phyloP scores from a whole-genome alignment of 1,140 invertebrate genomes.

The Cyrtorhinus lividipennis region DNA sequence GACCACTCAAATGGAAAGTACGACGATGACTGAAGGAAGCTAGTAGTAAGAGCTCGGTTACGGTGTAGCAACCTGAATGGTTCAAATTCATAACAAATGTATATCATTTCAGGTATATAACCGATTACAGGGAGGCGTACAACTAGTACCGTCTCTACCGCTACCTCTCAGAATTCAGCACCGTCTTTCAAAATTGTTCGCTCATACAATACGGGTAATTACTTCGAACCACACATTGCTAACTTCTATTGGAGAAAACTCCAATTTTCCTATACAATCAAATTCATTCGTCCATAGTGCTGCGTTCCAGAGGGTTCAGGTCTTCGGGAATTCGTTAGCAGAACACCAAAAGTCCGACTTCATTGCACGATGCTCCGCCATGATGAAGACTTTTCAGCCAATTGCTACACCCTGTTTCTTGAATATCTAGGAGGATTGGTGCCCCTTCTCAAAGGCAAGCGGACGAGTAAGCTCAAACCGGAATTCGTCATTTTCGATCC shows the following conservation, averaged over 20 bases:
- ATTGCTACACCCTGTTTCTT: slow-evolving; percentile 85
- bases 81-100: too few species aligned
- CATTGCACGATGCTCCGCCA: slow-evolving; percentile 95
- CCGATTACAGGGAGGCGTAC: slow-evolving; percentile 40
- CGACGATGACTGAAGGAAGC: too few species aligned
- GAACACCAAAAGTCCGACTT: slow-evolving; percentile 70
- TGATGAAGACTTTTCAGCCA: slow-evolving; percentile 52
- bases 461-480: slow-evolving; percentile 90
- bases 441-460: slow-evolving; percentile 85
- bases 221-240: too few species aligned
- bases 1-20: too few species aligned
- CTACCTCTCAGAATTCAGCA: slow-evolving; percentile 71
- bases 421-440: slow-evolving; percentile 93
- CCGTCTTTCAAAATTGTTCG: slow-evolving; percentile 75
- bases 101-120: slow-evolving; percentile 35
- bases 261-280: too few species aligned
- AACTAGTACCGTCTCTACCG: slow-evolving; percentile 48
- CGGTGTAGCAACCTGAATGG: too few species aligned
- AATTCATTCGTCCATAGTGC: slow-evolving; percentile 46
- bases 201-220: slow-evolving; percentile 84
- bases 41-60: too few species aligned
- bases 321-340: slow-evolving; percentile 82
- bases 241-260: too few species aligned
- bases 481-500: slow-evolving; percentile 98
- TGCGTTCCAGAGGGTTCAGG: slow-evolving; percentile 80